Evolutionary conservation across 2,888 invertebrate genomes (phyloP).

Genomic region (Clanis bilineata): DNA sequence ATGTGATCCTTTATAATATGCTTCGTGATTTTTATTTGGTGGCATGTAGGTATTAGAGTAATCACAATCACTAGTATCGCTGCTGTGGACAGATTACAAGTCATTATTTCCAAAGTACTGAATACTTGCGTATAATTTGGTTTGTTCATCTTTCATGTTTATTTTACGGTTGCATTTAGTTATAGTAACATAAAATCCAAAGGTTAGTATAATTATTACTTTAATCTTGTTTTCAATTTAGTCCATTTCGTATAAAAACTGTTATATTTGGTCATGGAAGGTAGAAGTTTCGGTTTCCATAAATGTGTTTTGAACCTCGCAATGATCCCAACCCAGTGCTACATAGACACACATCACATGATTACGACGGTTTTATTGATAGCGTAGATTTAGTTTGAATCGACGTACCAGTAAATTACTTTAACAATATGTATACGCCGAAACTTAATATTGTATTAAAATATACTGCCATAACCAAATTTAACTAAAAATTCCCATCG

Average conservation of each 20-base stretch:
- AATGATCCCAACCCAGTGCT: conserved; percentile 14
- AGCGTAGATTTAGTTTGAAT: conserved; percentile 4
- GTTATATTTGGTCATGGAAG: conserved; percentile 57
- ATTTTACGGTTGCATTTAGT: conserved; percentile 80
- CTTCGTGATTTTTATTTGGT: conserved; percentile 60
- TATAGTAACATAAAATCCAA: conserved; percentile 80
- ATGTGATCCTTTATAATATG: conserved; percentile 55
- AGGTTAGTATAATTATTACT: conserved; percentile 75
- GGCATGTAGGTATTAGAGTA: conserved; percentile 57
- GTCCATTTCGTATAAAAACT: conserved; percentile 51
- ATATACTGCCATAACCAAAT: conserved; percentile 53
- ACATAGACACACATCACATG: neutral
- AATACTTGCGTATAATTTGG: conserved; percentile 69
- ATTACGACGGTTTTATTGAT: neutral
- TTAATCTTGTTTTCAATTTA: conserved; percentile 49
- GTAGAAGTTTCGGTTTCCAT: conserved; percentile 28
- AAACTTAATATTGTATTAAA: conserved; percentile 40
- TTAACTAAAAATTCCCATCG: conserved; percentile 53
- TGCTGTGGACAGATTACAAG: conserved; percentile 68
- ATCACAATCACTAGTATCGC: conserved; percentile 54
- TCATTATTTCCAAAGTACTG: conserved; percentile 79
- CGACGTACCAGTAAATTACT: conserved; percentile 8
- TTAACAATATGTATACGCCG: conserved; percentile 23
- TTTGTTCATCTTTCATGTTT: conserved; percentile 66
- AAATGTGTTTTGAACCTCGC: conserved; percentile 14